Base-by-base conservation (phyloP, 2,113 vertebrate species). In the Podarcis muralis region DNA sequence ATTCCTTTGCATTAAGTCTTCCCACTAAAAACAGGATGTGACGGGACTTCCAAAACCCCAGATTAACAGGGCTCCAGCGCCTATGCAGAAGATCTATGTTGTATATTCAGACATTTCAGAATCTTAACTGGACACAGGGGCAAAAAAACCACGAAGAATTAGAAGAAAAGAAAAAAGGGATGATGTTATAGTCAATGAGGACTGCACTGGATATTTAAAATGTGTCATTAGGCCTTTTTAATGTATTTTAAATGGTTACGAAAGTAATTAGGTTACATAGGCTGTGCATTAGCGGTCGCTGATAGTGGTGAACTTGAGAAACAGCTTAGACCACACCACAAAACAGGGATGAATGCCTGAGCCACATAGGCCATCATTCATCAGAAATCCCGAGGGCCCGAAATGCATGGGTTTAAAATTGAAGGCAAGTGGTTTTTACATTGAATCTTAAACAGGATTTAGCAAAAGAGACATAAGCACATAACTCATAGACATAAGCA, bases 11-110 rank as follows among this genome's bases (percentile, higher is more conserved):
- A 89, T 83, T 90, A 89, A 76, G 62, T 80, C 87, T 89, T 72
- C 87, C 84, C 86, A 74, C 88, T 93, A 86, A 69, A 82, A 83
- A 93, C 57, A 18, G 83, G 93, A 87, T 92, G 86, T 89, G 83
- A 66, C 72, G 43, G 78, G 85, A 32, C 16, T 75, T 76, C 20
- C 3, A 43, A 43, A 76, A 8, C 7, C 22, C 37, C 6, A 6
- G 37, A 76, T 22, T 40, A 76, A 32, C 35, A 40, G 18, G 40
- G 18, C 1, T 76, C 16, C 4, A 37, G 15, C 32, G 20, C 48
- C 48, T 53, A 53, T 53, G 48, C 48, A 53, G 48, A 53, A 53
- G 48, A 53, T 75, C 25, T n/a, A 12, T 72, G 30, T 16, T 32
- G n/a, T 75, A 35, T 75, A 76, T 71, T n/a, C 6, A 71, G 9